Conservation (phyloP, 2,888 invertebrate genomes). For the Ophion costatus region DNA sequence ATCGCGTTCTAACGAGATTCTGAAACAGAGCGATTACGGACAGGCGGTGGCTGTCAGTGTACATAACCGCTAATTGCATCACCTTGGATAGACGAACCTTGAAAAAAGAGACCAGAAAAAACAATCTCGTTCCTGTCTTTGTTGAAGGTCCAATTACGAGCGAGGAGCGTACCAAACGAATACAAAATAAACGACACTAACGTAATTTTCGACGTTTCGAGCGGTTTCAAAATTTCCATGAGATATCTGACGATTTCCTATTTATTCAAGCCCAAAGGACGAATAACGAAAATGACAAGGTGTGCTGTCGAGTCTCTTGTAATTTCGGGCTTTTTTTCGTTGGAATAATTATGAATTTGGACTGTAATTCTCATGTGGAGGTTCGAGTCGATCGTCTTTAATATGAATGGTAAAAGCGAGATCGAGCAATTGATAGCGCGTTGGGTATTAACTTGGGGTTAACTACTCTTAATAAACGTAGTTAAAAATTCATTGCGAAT, state of each 20-base stretch:
- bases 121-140: slow-evolving; percentile 44
- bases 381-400: background rate
- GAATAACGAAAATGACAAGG: background rate
- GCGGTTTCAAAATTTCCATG: slow-evolving; percentile 21
- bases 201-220: background rate
- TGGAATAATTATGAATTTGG: background rate
- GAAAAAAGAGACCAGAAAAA: slow-evolving; percentile 18
- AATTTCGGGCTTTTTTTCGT: no score
- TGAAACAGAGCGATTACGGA: slow-evolving; percentile 57
- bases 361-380: background rate
- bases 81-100: slow-evolving; percentile 53
- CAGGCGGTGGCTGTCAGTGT: slow-evolving; percentile 56
- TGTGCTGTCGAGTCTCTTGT: no score
- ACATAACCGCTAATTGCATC: slow-evolving; percentile 60
- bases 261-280: background rate
- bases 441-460: background rate
- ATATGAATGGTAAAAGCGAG: background rate
- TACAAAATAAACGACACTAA: background rate
- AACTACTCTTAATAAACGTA: slow-evolving; percentile 18
- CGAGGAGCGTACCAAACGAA: slow-evolving; percentile 7
- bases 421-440: slow-evolving; percentile 9
- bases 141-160: slow-evolving; percentile 47
- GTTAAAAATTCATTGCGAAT: slow-evolving; percentile 32
- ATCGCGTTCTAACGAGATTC: slow-evolving; percentile 59
- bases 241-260: background rate